These are phyloP conservation scores for Psophia crepitans DNA, from an alignment of 2,113 vertebrate species.

Conservation along the genomic window DNA sequence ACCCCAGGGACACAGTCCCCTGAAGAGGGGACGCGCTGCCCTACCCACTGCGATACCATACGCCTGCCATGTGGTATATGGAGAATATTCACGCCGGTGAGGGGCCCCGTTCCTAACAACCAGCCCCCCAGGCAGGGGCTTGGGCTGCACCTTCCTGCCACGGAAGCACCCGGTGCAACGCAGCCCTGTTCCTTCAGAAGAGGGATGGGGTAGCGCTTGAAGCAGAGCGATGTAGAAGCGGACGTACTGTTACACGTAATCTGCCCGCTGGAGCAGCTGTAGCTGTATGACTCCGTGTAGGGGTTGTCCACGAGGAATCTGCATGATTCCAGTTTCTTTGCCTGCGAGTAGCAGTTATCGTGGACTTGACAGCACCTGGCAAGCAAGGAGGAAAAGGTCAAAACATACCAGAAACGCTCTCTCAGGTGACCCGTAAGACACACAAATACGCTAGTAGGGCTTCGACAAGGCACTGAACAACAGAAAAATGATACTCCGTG, in stretches of 20 bases:
- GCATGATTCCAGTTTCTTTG: constrained; percentile 59
- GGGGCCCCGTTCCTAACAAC: not conserved
- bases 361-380: constrained; percentile 86
- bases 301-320: constrained; percentile 71
- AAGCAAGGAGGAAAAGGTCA: not conserved
- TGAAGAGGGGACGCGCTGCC: not conserved
- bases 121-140: too few species aligned
- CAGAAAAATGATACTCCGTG: not conserved
- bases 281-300: constrained; percentile 74
- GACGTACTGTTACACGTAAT: constrained; percentile 84
- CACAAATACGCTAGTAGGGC: rapidly evolving
- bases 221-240: rapidly evolving
- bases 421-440: not conserved
- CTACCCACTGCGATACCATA: rapidly evolving
- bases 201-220: not conserved
- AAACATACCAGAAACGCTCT: not conserved
- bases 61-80: not conserved
- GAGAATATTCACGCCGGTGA: not conserved
- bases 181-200: not conserved
- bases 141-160: not conserved
- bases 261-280: constrained; percentile 62
- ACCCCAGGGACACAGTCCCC: rapidly evolving
- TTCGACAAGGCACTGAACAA: not conserved
- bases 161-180: rapidly evolving
- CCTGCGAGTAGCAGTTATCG: constrained; percentile 75